Conservation (phyloP, 2,888 invertebrate species). For the Gortyna flavago region DNA sequence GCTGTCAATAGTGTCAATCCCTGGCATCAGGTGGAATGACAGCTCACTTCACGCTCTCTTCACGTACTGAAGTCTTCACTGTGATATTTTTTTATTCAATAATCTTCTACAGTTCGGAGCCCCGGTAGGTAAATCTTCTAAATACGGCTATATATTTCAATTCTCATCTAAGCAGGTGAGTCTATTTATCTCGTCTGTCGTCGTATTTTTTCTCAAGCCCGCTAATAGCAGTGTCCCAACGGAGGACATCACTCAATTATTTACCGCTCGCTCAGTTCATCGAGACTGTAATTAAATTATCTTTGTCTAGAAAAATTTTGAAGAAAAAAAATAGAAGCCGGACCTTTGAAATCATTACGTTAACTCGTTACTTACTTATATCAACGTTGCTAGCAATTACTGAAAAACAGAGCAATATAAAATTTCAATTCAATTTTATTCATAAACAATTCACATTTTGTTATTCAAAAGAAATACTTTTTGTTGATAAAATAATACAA, state of each 20-base stretch:
- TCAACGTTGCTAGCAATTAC: background rate
- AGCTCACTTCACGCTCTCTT: background rate
- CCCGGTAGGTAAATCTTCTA: background rate
- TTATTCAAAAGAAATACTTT: constrained; percentile 8
- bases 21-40: background rate
- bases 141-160: constrained; percentile 8
- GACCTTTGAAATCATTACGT: background rate
- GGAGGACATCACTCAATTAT: constrained; percentile 58
- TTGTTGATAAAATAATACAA: constrained; percentile 35
- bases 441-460: background rate
- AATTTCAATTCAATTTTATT: background rate
- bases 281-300: constrained; percentile 19
- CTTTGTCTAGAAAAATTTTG: constrained; percentile 10
- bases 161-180: background rate
- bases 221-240: constrained; percentile 21
- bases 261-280: constrained; percentile 47
- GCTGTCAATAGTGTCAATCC: background rate
- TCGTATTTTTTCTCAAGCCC: constrained; percentile 1
- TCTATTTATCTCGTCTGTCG: background rate
- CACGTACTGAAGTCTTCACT: background rate
- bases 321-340: background rate
- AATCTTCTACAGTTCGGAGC: background rate
- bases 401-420: background rate
- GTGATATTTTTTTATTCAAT: constrained; percentile 1
- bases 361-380: background rate